Evolutionary conservation across 2,113 vertebrate genomes (phyloP).

Genomic region (Seriola aureovittata): DNA sequence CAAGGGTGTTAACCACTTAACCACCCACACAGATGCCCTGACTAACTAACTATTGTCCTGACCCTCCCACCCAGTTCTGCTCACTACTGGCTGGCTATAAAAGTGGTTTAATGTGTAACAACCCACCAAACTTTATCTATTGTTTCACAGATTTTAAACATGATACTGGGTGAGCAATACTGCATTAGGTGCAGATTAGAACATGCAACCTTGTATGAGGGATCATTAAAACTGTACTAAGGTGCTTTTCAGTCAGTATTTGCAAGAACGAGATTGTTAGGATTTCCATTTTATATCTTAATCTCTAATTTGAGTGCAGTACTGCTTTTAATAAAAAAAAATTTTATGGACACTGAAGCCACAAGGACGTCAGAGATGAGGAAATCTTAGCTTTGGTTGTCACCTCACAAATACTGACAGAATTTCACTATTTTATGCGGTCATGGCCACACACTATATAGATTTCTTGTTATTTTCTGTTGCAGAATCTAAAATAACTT

Average conservation of each 20-base stretch:
- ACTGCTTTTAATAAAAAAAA: conserved; percentile 6
- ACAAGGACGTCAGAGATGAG: conserved; percentile 11
- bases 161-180: conserved; percentile 20
- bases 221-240: conserved; percentile 8
- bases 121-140: conserved; percentile 46
- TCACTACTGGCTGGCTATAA: conserved; percentile 56
- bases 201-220: neutral
- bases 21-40: conserved; percentile 68
- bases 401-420: conserved; percentile 6
- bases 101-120: conserved; percentile 75
- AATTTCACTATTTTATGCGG: too few relatives aligned
- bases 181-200: too few relatives aligned
- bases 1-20: conserved; percentile 70
- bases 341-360: conserved; percentile 5
- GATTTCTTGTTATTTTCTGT: too few relatives aligned
- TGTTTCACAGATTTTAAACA: conserved; percentile 39
- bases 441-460: too few relatives aligned
- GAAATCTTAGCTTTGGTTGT: neutral
- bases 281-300: neutral
- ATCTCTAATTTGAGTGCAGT: neutral
- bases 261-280: neutral
- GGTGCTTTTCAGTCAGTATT: neutral
- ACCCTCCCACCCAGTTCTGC: conserved; percentile 50
- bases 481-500: too few relatives aligned
- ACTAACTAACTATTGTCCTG: conserved; percentile 59